These are phyloP conservation scores for Acronicta alni DNA, from an alignment of 2,888 invertebrate species.

Conservation along the genomic window DNA sequence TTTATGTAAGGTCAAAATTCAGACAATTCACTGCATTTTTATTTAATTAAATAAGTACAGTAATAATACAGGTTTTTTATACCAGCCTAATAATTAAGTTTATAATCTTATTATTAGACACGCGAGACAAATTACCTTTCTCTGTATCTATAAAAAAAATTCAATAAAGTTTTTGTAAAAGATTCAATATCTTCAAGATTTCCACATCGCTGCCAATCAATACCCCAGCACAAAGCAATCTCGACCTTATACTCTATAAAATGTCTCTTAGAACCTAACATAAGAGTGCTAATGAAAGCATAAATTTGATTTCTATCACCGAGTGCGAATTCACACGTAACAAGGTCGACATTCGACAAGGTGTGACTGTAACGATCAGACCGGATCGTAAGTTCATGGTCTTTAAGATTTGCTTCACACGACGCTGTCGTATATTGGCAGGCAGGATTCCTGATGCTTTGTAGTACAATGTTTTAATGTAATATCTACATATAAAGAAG, in stretches of 20 bases:
- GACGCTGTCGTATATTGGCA: background rate
- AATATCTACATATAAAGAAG: no score
- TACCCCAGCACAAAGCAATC: constrained; percentile 17
- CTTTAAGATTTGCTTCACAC: constrained; percentile 25
- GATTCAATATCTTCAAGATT: constrained; percentile 13
- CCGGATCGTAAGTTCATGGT: constrained; percentile 40
- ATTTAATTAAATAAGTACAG: no score
- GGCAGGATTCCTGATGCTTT: background rate
- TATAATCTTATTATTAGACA: no score
- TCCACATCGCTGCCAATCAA: constrained; percentile 9
- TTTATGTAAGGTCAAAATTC: no score
- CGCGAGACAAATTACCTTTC: no score
- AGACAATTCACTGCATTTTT: no score
- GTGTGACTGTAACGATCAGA: constrained; percentile 30
- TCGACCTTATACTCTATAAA: constrained; percentile 12
- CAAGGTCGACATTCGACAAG: constrained; percentile 23
- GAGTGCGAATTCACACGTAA: constrained; percentile 31
- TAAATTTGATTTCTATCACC: constrained; percentile 50
- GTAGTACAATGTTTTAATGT: background rate
- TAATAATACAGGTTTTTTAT: no score
- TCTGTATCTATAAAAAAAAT: background rate
- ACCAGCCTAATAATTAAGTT: no score
- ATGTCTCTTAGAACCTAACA: constrained; percentile 15
- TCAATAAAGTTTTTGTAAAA: constrained; percentile 11
- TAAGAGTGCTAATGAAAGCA: constrained; percentile 45